Evolutionary conservation across 2,888 invertebrate species (phyloP), one percentile per base, ranked within the genome.

Genomic region (Adineta ricciae): DNA sequence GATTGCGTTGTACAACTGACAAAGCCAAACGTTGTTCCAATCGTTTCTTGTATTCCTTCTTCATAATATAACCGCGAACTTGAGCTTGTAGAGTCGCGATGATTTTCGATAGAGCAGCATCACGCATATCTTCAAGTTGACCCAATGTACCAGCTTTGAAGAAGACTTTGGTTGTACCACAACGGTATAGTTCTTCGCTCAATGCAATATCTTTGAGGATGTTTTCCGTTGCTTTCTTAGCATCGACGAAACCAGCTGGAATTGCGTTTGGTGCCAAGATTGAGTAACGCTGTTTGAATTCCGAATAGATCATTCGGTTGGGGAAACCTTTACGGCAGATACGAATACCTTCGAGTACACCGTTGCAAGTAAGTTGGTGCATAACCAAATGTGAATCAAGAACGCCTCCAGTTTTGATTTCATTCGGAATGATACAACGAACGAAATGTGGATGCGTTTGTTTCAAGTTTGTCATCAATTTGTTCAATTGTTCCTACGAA

Each of bases 311-410:
- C 96, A 98, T 96, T 92, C 99, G 95, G 95, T 98, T 99, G 93
- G 99, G 99, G 95, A 99, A 99, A 91, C 99, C 99, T 87, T 92
- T 92, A 93, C 98, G 95, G 93, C 98, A 99, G 93, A 99, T 99
- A 95, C 99, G 96, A 93, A 99, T 99, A 93, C 99, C 99, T 94
- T 99, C 99, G 93, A 99, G 95, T 93, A 99, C 99, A 95, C 99
- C 99, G 94, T 99, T 99, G 94, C 99, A 99, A 89, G 97, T 97
- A 91, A 99, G 93, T 93, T 99, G 99, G 93, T 99, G 97, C 95
- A 99, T 95, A 87, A 99, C 98, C 92, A 99, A 93, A 90, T 95
- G 95, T 88, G 98, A 96, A 92, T 99, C 99, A 91, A 99, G 96
- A 89, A 97, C 93, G 89, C 91, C 91, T 86, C 91, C 90, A 86